Conservation (phyloP, 2,888 invertebrate genomes). For the Smittia sp. region DNA sequence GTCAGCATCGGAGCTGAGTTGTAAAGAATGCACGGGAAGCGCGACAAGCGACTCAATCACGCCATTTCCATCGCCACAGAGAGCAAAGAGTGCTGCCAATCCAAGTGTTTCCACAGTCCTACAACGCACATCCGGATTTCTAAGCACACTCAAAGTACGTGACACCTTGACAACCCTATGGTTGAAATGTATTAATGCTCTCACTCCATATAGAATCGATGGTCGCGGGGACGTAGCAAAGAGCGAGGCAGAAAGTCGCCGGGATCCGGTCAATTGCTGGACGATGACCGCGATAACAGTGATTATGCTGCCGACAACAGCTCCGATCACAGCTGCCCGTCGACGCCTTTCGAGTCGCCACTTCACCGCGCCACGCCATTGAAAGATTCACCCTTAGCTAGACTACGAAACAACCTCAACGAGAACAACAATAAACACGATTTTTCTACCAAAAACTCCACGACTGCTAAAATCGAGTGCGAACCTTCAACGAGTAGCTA, state of each 20-base stretch:
- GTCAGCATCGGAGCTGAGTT: slow-evolving; percentile 77
- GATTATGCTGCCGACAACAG: slow-evolving; percentile 79
- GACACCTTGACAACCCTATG: too few relatives aligned
- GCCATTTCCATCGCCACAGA: slow-evolving; percentile 56
- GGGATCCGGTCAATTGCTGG: slow-evolving; percentile 52
- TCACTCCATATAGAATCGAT: slow-evolving; percentile 61
- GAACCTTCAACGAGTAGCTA: slow-evolving; percentile 39
- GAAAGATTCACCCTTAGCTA: slow-evolving; percentile 53
- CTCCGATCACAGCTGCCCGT: slow-evolving; percentile 66
- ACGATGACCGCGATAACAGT: slow-evolving; percentile 63
- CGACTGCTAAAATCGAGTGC: slow-evolving; percentile 35
- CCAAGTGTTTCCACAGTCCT: slow-evolving; percentile 69
- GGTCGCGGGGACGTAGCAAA: slow-evolving; percentile 71
- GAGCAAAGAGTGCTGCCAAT: slow-evolving; percentile 53
- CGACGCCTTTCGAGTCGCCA: slow-evolving; percentile 69
- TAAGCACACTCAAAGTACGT: slow-evolving; percentile 70
- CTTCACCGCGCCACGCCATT: slow-evolving; percentile 63
- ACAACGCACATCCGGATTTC: slow-evolving; percentile 79
- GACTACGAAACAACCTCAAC: slow-evolving; percentile 41
- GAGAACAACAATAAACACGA: slow-evolving; percentile 16
- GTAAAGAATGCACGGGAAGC: slow-evolving; percentile 56
- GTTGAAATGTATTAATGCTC: background rate
- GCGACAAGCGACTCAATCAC: slow-evolving; percentile 55
- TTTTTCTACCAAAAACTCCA: slow-evolving; percentile 23
- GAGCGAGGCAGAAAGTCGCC: slow-evolving; percentile 64